A percentile compares a stretch with the other conserved stretches of the same genome.
Evolutionary conservation across 2,797 vertebrate genomes (phyloP).

Genomic region (Lepus townsendii): DNA sequence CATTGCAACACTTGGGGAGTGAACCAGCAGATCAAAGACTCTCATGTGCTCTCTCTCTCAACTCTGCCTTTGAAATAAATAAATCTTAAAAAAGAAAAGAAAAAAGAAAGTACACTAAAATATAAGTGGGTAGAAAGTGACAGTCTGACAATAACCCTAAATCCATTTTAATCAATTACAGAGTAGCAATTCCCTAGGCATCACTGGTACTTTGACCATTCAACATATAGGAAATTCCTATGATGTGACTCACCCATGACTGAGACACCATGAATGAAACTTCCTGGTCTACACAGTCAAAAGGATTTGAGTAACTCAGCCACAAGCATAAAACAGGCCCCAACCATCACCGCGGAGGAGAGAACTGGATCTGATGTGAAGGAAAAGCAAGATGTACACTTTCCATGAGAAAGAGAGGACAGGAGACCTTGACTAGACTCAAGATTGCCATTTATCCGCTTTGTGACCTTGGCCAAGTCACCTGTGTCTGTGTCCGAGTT

Average conservation of each 20-base stretch:
- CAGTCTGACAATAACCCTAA: slow-evolving; percentile 16
- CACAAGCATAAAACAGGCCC: neutral
- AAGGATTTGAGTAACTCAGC: neutral
- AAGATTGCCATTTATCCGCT: neutral
- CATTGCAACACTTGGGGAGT: no score
- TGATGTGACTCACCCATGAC: neutral
- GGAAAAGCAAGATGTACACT: neutral
- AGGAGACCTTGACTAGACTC: neutral
- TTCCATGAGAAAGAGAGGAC: neutral
- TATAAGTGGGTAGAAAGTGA: slow-evolving; percentile 26
- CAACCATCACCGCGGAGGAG: neutral
- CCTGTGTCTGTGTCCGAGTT: neutral
- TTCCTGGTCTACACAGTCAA: neutral
- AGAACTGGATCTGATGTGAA: slow-evolving; percentile 25
- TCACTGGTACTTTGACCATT: neutral
- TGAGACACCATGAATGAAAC: neutral
- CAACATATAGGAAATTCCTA: neutral
- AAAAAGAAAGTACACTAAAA: neutral
- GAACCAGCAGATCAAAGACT: no score
- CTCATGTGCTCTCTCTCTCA: no score
- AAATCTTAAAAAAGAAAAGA: no score
- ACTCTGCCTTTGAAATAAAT: no score
- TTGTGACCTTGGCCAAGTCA: slow-evolving; percentile 29
- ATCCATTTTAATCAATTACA: neutral
- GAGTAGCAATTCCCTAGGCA: neutral